Percentiles rank a stretch among this genome's conserved stretches.
phyloP scores from a whole-genome alignment of 2,888 invertebrate species.

The Lasiommata megera region DNA sequence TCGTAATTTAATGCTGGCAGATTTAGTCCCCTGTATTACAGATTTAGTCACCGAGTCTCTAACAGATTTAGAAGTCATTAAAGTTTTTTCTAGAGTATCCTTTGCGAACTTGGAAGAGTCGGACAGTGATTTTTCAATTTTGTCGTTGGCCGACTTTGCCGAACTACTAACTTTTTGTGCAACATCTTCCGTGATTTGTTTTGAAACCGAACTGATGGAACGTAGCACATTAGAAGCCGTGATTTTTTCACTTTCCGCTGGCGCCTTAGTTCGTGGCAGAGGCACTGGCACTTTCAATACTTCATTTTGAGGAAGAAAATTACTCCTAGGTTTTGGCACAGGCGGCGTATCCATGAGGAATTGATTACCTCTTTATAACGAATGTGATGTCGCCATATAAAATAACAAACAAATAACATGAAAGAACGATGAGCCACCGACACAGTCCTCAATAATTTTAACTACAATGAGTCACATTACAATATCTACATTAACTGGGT shows the following conservation, averaged over 20 bases:
- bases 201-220: constrained; percentile 79
- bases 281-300: constrained; percentile 74
- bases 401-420: constrained; percentile 26
- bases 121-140: constrained; percentile 58
- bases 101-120: constrained; percentile 69
- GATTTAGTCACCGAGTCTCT: constrained; percentile 81
- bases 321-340: constrained; percentile 66
- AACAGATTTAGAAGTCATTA: constrained; percentile 73
- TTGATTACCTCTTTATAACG: constrained; percentile 4
- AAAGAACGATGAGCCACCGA: constrained; percentile 18
- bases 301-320: constrained; percentile 46
- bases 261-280: constrained; percentile 70
- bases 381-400: constrained; percentile 10
- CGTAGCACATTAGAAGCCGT: constrained; percentile 69
- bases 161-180: constrained; percentile 73
- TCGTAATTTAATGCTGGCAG: constrained; percentile 74
- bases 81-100: constrained; percentile 70
- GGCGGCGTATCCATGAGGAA: constrained; percentile 65
- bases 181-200: constrained; percentile 80
- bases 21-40: constrained; percentile 83
- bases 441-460: constrained; percentile 26
- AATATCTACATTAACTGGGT: not conserved
- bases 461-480: constrained; percentile 34
- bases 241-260: constrained; percentile 51
- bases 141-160: constrained; percentile 65